A percentile compares a stretch with the other conserved stretches of the same genome.
Evolutionary conservation across 2,797 vertebrate species (phyloP).

Genomic region (Parambassis ranga): DNA sequence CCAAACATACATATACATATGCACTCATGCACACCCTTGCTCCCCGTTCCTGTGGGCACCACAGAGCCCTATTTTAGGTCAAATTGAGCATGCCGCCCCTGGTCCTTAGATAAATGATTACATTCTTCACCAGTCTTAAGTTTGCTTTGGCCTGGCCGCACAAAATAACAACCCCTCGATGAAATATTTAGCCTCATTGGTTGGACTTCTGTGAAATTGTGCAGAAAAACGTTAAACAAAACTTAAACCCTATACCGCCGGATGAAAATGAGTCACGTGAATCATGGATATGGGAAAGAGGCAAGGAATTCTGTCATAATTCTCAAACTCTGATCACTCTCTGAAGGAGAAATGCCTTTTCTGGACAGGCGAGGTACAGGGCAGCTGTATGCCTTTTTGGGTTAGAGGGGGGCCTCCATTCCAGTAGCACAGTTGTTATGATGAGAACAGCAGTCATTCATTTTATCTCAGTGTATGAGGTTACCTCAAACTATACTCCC

Average conservation of each 20-base stretch:
- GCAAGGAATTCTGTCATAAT: conserved; percentile 62
- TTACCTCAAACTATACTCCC: conserved; percentile 45
- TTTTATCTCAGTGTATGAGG: conserved; percentile 55
- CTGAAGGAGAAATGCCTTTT: conserved; percentile 54
- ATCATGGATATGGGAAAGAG: conserved; percentile 69
- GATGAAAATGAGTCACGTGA: conserved; percentile 47
- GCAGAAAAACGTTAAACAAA: conserved; percentile 65
- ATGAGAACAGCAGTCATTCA: conserved; percentile 65
- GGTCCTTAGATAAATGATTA: conserved; percentile 80
- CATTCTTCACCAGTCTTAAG: conserved; percentile 70
- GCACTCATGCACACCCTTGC: conserved; percentile 41
- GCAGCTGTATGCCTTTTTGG: conserved; percentile 27
- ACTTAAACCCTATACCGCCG: conserved; percentile 37
- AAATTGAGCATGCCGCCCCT: conserved; percentile 74
- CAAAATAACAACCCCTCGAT: conserved; percentile 69
- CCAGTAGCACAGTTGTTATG: conserved; percentile 62
- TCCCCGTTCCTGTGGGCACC: conserved; percentile 52
- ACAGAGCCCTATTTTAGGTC: conserved; percentile 68
- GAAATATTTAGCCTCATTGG: conserved; percentile 69
- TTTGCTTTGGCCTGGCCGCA: conserved; percentile 74
- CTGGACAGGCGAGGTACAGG: conserved; percentile 46
- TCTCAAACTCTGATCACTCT: conserved; percentile 30
- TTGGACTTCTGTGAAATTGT: conserved; percentile 66
- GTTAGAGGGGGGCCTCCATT: conserved; percentile 22
- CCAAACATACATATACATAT: conserved; percentile 37